Evolutionary conservation across 2,797 vertebrate species (phyloP), one percentile per base, ranked within the genome.

Genomic region (Pangasius sanitwongsei): DNA sequence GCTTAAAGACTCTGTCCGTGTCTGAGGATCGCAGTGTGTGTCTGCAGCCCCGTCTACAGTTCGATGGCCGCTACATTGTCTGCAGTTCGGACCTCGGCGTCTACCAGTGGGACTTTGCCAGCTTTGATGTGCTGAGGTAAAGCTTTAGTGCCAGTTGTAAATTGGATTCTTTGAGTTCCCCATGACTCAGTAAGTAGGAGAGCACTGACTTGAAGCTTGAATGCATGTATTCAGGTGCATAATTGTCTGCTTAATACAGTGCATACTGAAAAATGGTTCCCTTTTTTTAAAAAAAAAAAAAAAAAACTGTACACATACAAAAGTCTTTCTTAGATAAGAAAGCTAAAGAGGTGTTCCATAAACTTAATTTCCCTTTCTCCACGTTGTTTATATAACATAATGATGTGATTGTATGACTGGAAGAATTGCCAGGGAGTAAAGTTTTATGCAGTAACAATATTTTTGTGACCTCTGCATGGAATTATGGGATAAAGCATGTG

Each of bases 41-140:
- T 90, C 94, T 99, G 0, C 99, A 99, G 95, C 99, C 99, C 20
- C 97, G 98, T 80, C 96, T 99, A 92, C 99, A 99, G 95, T 99
- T 99, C 37, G 98, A 99, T 48, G 99, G 99, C 82, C 97, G 97
- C 94, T 97, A 98, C 94, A 98, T 99, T 34, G 96, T 99, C 83
- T 99, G 98, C 96, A 98, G 98, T 94, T 99, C 99, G 4, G 98
- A 98, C 85, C 95, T 99, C 6, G 99, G 99, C 74, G 95, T 99
- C 48, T 99, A 98, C 94, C 99, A 99, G 94, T 99, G 98, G 99
- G 99, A 99, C 94, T 99, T 99, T 86, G 96, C 98, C 94, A 99
- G 98, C 95, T 99, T 98, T 89, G 96, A 99, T 93, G 97, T 99
- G 94, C 94, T 99, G 96, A 98, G 99, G 99, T 99, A 97, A 93